Evolutionary conservation across 2,888 invertebrate genomes (phyloP).

Genomic region (Zelleria hepariella): DNA sequence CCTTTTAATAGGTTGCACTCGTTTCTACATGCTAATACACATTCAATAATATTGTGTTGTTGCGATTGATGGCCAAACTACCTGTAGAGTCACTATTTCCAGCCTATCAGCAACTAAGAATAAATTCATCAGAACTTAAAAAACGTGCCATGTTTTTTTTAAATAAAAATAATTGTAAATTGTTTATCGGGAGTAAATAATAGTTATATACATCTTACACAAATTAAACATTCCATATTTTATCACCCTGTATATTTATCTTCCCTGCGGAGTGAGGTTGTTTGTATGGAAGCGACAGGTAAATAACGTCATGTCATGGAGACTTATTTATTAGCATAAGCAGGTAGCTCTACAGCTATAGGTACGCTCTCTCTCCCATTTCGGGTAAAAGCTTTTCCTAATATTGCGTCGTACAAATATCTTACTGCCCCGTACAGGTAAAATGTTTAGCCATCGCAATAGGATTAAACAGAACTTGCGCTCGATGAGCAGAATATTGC

Average conservation of each 20-base stretch:
- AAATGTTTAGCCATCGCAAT: neutral
- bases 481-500: too few relatives aligned
- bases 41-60: too few relatives aligned
- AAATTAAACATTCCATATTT: too few relatives aligned
- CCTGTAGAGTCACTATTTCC: too few relatives aligned
- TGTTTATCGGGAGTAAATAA: neutral
- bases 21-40: too few relatives aligned
- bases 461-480: neutral
- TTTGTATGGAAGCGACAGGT: neutral
- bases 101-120: too few relatives aligned
- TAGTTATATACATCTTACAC: too few relatives aligned
- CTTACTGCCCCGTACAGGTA: slow-evolving; percentile 23
- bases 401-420: slow-evolving; percentile 31
- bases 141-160: too few relatives aligned
- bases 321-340: slow-evolving; percentile 1
- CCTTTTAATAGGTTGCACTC: too few relatives aligned
- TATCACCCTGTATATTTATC: too few relatives aligned
- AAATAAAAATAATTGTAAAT: neutral
- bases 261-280: too few relatives aligned
- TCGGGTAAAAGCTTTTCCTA: slow-evolving; percentile 46
- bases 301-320: neutral
- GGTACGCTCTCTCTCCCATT: slow-evolving; percentile 19
- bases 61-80: neutral
- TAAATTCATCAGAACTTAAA: too few relatives aligned
- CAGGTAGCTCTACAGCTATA: neutral